Evolutionary conservation across 2,888 invertebrate genomes (phyloP), one percentile per base, ranked within the genome.

Genomic region (Cosmia pyralina): DNA sequence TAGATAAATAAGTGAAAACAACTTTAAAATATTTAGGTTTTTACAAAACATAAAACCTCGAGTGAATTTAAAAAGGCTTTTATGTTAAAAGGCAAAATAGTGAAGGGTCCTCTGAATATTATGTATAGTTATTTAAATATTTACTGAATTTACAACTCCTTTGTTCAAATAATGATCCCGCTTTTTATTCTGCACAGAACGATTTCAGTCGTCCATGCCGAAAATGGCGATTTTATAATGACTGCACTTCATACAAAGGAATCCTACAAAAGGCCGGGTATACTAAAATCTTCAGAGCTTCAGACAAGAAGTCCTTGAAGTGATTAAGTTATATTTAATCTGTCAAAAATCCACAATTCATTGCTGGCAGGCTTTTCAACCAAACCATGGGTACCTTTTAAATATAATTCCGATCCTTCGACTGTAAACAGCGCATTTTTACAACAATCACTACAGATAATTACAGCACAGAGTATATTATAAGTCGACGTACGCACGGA

Each of bases 251-350:
- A n/a, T 13, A 22, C 4, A 50, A 57, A 41, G 10, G 34, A 62
- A 41, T n/a, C 17, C 50, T 17, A 68, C 22, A 68, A 77, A 44
- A 44, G 22, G 17, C 69, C 8, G 15, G 8, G 11, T 41, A 2
- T 15, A 19, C 7, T n/a, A 19, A 15, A n/a, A 41, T 13, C 11
- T 19, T 38, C 57, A n/a, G 8, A 46, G 10, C 7, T 41, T 59
- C 11, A 11, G 22, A 58, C 10, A 17, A 58, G 52, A 68, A 48
- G 17, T 41, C 19, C n/a, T 7, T 34, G 48, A 38, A 58, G n/a
- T 52, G 15, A 13, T 66, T 19, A 46, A 55, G 64, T 7, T 22
- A 50, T 15, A 58, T 58, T 58, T 58, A 50, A 66, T 76, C 48
- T 11, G 41, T 57, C 10, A 34, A 44, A 55, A 65, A 34, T 5